These are phyloP conservation scores for Lasaia peninsularis DNA, from an alignment of 1,140 invertebrate species.

Conservation along the genomic window DNA sequence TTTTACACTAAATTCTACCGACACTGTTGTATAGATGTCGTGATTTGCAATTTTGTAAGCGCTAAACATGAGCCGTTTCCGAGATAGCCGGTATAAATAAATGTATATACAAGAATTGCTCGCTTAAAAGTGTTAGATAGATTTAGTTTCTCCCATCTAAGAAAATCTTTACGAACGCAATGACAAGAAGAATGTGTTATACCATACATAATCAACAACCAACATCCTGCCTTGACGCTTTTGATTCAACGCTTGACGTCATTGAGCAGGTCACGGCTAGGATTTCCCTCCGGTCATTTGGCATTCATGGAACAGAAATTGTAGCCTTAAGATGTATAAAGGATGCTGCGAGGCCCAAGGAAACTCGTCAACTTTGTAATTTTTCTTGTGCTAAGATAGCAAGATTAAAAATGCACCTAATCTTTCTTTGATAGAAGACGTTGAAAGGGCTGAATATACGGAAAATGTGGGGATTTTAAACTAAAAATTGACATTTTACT, in stretches of 20 bases:
- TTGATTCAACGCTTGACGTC: conserved; percentile 49
- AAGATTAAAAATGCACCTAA: background rate
- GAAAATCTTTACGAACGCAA: background rate
- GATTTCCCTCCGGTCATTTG: conserved; percentile 78
- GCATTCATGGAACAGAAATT: conserved; percentile 76
- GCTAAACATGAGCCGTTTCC: too few species aligned
- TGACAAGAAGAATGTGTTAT: background rate
- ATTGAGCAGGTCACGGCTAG: conserved; percentile 76
- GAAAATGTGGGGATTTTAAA: background rate
- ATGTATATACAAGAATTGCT: too few species aligned
- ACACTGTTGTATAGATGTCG: too few species aligned
- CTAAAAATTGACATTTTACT: too few species aligned
- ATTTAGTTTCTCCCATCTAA: too few species aligned
- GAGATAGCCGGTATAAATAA: too few species aligned
- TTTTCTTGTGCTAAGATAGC: conserved; percentile 29
- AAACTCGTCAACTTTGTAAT: conserved; percentile 55
- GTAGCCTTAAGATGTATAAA: conserved; percentile 73
- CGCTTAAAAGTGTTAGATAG: too few species aligned
- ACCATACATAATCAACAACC: conserved; percentile 18
- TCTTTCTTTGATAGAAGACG: background rate
- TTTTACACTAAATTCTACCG: too few species aligned
- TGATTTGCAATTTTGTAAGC: too few species aligned
- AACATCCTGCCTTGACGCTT: conserved; percentile 31
- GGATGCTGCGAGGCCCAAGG: conserved; percentile 61
- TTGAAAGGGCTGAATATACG: background rate